These are phyloP conservation scores for Sycophila sp. DNA, from an alignment of 1,140 invertebrate genomes.

Conservation along the genomic window DNA sequence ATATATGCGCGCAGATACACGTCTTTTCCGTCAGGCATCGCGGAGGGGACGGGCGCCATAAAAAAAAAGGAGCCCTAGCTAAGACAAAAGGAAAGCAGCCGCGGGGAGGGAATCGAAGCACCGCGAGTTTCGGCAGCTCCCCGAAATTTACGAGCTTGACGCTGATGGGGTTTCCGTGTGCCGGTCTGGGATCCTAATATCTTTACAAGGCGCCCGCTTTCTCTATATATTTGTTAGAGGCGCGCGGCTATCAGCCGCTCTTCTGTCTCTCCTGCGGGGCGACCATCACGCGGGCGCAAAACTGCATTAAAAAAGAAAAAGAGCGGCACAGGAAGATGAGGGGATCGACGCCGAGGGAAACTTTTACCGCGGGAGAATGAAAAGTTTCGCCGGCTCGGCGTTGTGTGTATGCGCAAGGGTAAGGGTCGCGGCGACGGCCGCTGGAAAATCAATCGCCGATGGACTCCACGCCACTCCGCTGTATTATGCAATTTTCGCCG, in stretches of 20 bases:
- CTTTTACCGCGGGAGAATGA: not conserved
- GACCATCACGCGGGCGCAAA: not conserved
- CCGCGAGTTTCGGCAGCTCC: conserved; percentile 54
- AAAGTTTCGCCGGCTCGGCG: not conserved
- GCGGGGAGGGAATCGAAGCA: not conserved
- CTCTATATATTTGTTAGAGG: conserved; percentile 3
- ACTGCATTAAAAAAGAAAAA: conserved; percentile 9
- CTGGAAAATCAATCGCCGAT: conserved; percentile 10
- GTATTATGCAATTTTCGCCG: too few relatives aligned
- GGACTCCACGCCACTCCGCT: too few relatives aligned
- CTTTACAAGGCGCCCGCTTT: conserved; percentile 49
- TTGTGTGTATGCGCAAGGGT: not conserved
- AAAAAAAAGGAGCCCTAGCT: not conserved
- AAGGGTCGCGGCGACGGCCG: not conserved
- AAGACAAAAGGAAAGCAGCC: conserved; percentile 37
- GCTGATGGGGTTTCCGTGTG: conserved; percentile 63
- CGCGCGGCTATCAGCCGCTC: not conserved
- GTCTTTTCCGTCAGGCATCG: not conserved
- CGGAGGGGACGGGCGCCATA: not conserved
- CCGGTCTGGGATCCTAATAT: conserved; percentile 59
- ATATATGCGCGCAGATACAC: conserved; percentile 11
- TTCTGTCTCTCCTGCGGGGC: not conserved
- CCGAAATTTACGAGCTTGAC: conserved; percentile 56
- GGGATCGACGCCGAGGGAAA: not conserved
- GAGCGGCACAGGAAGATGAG: not conserved